Base-by-base conservation (phyloP, 2,113 vertebrate species). In the Suricata suricatta region DNA sequence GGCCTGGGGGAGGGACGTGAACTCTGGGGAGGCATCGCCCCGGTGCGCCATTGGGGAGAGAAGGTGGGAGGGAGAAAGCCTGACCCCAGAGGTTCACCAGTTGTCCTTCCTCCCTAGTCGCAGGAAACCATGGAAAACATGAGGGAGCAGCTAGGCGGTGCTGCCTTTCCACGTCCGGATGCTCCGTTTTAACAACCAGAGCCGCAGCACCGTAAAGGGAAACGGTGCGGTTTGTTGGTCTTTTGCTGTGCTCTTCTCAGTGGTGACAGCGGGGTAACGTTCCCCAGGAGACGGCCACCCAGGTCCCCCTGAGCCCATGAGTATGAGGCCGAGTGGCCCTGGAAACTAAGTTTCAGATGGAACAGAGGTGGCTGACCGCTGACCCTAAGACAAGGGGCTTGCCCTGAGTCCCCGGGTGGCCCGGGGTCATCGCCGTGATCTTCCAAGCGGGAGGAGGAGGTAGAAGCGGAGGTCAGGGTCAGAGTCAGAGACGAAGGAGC, bases 11-110 rank as follows among this genome's bases (percentile, higher is more conserved):
- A 76, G 52, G 63, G 72, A 23, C 52, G 0, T 16, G 23, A 63
- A 11, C 8, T 44, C 77, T 0, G 0, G 16, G 19, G 19, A 14
- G 6, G 29, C 1, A 0, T 7, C 2, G 3, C 2, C 50, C 8
- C 5, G 21, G 6, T 13, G 13, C 0, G 3, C 25, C 47, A 3
- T 4, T 57, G 50, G 35, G 63, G 50, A 47, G 10, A 27, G 8
- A 21, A 33, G 12, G 9, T 0, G 41, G 14, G 27, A 16, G 50
- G 41, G 3, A 13, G 15, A 12, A 25, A 21, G 3, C n/a, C 0
- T 9, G 31, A 23, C n/a, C 57, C 50, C 4, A 0, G 1, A 23
- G 50, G 15, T 9, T 14, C 8, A 5, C 44, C 8, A 19, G 63
- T n/a, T 4, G 27, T 7, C 17, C 29, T 33, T 13, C 41, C 31